Evolutionary conservation across 2,888 invertebrate genomes (phyloP).

Genomic region (Stenurella melanura): DNA sequence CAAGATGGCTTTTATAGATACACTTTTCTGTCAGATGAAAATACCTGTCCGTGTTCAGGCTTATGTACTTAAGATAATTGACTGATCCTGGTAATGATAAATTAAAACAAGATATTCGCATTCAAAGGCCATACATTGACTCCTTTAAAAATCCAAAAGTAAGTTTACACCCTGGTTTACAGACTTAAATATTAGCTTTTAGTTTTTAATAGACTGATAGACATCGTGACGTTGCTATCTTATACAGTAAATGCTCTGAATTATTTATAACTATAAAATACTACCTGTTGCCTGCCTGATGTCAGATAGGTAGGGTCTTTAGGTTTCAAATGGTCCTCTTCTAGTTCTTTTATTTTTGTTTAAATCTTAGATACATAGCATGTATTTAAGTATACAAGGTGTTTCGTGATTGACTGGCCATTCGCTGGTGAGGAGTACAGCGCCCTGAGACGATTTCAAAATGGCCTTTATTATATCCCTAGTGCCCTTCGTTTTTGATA

Average conservation of each 20-base stretch:
- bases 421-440: too few species aligned
- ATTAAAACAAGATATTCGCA: slow-evolving; percentile 63
- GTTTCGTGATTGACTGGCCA: too few species aligned
- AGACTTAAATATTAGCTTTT: slow-evolving; percentile 30
- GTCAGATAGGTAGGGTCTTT: neutral
- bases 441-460: too few species aligned
- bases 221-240: slow-evolving; percentile 34
- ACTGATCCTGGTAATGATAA: slow-evolving; percentile 61
- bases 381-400: too few species aligned
- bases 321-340: neutral
- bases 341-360: neutral
- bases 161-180: slow-evolving; percentile 30
- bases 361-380: too few species aligned
- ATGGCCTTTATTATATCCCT: too few species aligned
- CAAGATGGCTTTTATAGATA: slow-evolving; percentile 26
- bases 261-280: slow-evolving; percentile 28
- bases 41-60: slow-evolving; percentile 50
- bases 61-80: slow-evolving; percentile 68
- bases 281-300: slow-evolving; percentile 25
- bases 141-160: slow-evolving; percentile 48
- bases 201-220: slow-evolving; percentile 24
- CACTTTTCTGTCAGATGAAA: slow-evolving; percentile 37
- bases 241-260: slow-evolving; percentile 17
- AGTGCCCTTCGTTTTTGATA: too few species aligned
- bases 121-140: slow-evolving; percentile 54